Conservation (phyloP, 2,113 vertebrate species). For the Pygoscelis adeliae region DNA sequence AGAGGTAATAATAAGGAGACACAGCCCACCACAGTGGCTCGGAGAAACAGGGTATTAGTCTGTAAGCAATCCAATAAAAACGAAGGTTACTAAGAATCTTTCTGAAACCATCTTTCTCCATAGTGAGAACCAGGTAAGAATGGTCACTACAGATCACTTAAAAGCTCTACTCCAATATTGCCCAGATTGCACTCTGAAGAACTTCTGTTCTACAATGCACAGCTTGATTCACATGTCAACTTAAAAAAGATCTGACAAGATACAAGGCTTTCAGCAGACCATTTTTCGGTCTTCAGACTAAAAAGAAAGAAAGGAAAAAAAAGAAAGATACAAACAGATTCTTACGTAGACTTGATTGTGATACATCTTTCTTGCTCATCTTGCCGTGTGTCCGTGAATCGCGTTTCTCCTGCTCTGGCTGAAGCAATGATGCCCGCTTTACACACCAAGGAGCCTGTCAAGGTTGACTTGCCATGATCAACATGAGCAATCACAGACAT, state of each 20-base stretch:
- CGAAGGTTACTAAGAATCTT: not conserved
- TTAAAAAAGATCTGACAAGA: not conserved
- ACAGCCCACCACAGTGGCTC: not conserved
- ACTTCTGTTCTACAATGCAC: not conserved
- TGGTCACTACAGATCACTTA: not conserved
- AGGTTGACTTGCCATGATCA: slow-evolving; percentile 61
- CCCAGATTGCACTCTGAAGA: not conserved
- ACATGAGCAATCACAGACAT: slow-evolving; percentile 67
- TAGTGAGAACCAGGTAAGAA: not conserved
- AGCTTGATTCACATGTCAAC: not conserved
- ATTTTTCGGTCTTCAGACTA: not conserved
- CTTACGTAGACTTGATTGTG: slow-evolving; percentile 52
- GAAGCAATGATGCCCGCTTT: slow-evolving; percentile 59
- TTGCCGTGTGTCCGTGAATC: slow-evolving; percentile 63
- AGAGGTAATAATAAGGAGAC: not conserved
- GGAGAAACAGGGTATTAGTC: not conserved
- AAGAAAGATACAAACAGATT: not conserved
- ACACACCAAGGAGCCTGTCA: slow-evolving; percentile 54
- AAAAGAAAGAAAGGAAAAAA: not conserved
- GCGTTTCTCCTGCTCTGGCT: slow-evolving; percentile 28
- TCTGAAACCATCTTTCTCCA: not conserved
- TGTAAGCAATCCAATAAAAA: not conserved
- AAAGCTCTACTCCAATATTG: not conserved
- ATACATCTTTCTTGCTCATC: slow-evolving; percentile 64
- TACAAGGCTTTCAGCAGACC: not conserved